Conservation (phyloP, 2,888 invertebrate species). For the Microdon myrmicae region DNA sequence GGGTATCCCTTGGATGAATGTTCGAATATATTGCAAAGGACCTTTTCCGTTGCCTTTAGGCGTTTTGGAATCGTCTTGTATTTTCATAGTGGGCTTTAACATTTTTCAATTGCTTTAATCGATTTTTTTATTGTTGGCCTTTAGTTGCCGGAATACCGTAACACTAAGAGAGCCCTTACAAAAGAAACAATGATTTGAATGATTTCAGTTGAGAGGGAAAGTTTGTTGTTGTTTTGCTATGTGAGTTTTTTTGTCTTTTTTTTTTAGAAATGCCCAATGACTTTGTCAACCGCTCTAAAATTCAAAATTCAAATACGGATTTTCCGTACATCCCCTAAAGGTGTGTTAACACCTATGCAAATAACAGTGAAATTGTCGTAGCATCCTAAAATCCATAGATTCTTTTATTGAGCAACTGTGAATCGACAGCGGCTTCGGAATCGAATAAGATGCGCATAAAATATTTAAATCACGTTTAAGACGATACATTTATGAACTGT, state of each 20-base stretch:
- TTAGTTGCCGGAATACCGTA: background rate
- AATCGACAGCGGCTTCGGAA: conserved; percentile 39
- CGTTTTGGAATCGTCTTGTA: no score
- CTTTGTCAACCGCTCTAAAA: conserved; percentile 19
- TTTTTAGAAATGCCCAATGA: conserved; percentile 26
- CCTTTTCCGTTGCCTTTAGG: no score
- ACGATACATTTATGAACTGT: conserved; percentile 52
- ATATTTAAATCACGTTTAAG: conserved; percentile 53
- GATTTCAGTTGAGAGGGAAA: conserved; percentile 32
- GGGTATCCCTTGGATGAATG: no score
- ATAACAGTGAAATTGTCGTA: conserved; percentile 38
- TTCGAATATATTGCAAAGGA: no score
- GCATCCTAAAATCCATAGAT: conserved; percentile 13
- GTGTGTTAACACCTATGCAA: conserved; percentile 47
- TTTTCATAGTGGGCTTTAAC: conserved; percentile 15
- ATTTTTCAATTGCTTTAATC: conserved; percentile 42
- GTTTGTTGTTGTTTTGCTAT: no score
- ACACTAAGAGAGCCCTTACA: conserved; percentile 6
- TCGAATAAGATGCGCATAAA: conserved; percentile 49
- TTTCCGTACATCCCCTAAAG: conserved; percentile 31
- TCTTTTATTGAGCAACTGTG: conserved; percentile 8
- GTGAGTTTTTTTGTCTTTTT: no score
- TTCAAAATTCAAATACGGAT: conserved; percentile 19
- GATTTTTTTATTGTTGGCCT: conserved; percentile 26
- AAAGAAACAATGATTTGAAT: no score